phyloP scores from a whole-genome alignment of 2,113 vertebrate genomes.

The Oncorhynchus masou region DNA sequence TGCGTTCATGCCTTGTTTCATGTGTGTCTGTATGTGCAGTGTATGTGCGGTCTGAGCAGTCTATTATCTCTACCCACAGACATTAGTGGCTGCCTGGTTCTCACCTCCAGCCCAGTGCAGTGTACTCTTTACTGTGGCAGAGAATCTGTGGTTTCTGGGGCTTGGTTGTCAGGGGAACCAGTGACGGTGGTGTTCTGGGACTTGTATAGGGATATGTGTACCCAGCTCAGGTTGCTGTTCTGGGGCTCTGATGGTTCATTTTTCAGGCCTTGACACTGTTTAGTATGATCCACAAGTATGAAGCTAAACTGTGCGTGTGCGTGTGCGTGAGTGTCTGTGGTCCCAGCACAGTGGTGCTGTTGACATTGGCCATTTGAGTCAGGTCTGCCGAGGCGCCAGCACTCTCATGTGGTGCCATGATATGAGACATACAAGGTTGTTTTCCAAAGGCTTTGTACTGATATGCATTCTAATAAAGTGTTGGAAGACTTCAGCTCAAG shows the following conservation, averaged over 20 bases:
- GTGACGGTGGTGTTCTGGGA: constrained; percentile 13
- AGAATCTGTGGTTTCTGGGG: constrained; percentile 5
- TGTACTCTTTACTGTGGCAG: neutral
- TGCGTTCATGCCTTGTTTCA: neutral
- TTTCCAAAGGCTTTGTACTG: constrained; percentile 60
- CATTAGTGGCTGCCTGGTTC: neutral
- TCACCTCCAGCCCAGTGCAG: neutral
- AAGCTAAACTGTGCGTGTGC: neutral
- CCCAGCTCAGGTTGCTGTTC: constrained; percentile 33
- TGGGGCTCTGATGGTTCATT: constrained; percentile 14
- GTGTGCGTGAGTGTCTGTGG: neutral
- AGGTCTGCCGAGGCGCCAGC: constrained; percentile 48
- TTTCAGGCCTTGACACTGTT: neutral
- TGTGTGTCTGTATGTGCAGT: neutral
- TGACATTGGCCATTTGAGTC: constrained; percentile 64
- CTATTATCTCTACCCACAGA: neutral
- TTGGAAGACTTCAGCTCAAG: no score
- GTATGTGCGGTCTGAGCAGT: neutral
- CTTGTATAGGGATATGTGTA: constrained; percentile 26
- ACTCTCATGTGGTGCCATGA: constrained; percentile 61
- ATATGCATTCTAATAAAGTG: constrained; percentile 44
- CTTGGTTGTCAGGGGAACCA: constrained; percentile 12
- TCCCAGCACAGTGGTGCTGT: constrained; percentile 54
- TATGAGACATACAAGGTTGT: constrained; percentile 63
- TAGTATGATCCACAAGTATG: neutral